Evolutionary conservation across 2,113 vertebrate genomes (phyloP), one percentile per base, ranked within the genome.

Genomic region (Brachypteracias leptosomus): DNA sequence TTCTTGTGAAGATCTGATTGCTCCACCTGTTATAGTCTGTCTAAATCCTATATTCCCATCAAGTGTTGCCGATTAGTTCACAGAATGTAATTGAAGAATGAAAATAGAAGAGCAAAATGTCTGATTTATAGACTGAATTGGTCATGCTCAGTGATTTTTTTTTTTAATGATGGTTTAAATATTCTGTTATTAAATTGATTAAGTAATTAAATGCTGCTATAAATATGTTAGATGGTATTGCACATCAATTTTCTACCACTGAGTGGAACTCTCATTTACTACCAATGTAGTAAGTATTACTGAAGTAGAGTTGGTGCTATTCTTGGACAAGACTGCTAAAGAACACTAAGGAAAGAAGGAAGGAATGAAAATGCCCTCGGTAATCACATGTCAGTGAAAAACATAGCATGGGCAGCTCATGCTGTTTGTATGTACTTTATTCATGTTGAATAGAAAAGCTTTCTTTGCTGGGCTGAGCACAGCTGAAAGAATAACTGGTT

Each of bases 161-260:
- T 90, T 92, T 96, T 94, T 77, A 63, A 95, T 90, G 68, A 61
- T 95, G 74, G 84, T 94, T 98, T 96, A 97, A 97, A 97, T 96
- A 96, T 97, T 97, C 95, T 95, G 93, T 94, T 97, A 97, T 97
- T 96, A 93, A 98, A 97, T 95, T 96, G 95, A 98, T 98, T 97
- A 97, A 97, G 97, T 97, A 98, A 98, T 98, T 98, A 98, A 97
- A 90, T 95, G 73, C 82, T 83, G 77, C 91, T 96, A 92, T 92
- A 97, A 97, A 97, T 79, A 90, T 94, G 97, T 98, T 97, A 98
- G 91, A 89, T 95, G 68, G 36, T 96, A 97, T 97, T 96, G 95
- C 93, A 95, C 97, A 96, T 98, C 94, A 96, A 95, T 97, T 97
- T 97, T 95, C 92, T 96, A 29, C 47, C 13, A 16, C 28, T 73